phyloP scores from a whole-genome alignment of 2,113 vertebrate genomes.

The Hyperopisus bebe region DNA sequence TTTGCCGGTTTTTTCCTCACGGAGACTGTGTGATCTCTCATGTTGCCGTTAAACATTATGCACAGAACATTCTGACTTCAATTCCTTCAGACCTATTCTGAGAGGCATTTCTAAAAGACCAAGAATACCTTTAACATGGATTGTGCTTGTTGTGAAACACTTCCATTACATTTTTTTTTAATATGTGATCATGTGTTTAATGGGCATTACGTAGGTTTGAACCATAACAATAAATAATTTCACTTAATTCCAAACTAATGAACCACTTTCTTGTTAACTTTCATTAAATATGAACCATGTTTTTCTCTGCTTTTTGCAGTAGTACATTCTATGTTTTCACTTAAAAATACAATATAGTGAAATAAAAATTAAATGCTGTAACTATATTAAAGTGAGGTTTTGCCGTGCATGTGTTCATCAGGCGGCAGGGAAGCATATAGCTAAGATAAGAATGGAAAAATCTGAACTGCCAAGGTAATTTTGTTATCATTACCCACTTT shows the following conservation, averaged over 20 bases:
- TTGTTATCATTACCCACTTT: neutral
- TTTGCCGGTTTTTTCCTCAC: neutral
- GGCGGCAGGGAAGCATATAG: neutral
- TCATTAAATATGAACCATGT: neutral
- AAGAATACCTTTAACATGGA: neutral
- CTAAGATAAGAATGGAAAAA: neutral
- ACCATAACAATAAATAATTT: neutral
- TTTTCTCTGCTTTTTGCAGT: neutral
- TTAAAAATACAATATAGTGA: neutral
- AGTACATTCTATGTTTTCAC: neutral
- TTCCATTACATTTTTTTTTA: neutral
- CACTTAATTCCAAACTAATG: neutral
- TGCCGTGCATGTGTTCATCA: neutral
- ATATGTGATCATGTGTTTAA: neutral
- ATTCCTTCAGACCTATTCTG: neutral
- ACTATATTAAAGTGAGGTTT: neutral
- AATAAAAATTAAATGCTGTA: neutral
- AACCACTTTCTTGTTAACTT: neutral
- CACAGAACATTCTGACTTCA: neutral
- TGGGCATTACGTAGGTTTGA: neutral
- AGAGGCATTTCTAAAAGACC: neutral
- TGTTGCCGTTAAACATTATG: neutral
- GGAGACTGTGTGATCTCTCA: neutral
- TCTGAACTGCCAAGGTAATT: neutral
- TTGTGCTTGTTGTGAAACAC: neutral